Percentiles rank a stretch among this genome's conserved stretches.
Conservation (phyloP, 1,140 invertebrate species). For the Triops cancriformis region DNA sequence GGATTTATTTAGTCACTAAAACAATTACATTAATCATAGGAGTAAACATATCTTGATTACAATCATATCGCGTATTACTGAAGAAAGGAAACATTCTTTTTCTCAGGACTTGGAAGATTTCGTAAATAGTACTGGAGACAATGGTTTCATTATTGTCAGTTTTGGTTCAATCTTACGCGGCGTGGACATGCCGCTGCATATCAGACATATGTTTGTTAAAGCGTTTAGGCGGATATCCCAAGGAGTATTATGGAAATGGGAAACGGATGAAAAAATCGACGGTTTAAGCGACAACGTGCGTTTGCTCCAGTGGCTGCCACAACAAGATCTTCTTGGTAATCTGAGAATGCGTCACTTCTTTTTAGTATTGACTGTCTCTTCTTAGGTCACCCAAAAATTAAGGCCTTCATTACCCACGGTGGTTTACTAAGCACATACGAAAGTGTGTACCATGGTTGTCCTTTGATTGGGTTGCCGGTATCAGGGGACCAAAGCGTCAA, state of each 20-base stretch:
- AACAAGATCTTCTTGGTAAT: conserved; percentile 34
- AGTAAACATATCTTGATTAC: too few species aligned
- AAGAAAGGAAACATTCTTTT: too few species aligned
- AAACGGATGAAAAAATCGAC: conserved; percentile 35
- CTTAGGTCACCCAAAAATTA: conserved; percentile 38
- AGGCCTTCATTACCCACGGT: conserved; percentile 41
- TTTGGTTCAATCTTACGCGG: conserved; percentile 51
- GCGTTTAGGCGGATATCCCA: conserved; percentile 47
- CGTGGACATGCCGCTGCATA: conserved; percentile 42
- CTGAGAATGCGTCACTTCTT: not conserved
- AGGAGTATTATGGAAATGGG: conserved; percentile 53
- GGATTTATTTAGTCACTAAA: too few species aligned
- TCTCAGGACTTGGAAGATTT: conserved; percentile 31
- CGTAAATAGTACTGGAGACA: conserved; percentile 32
- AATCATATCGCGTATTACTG: not conserved
- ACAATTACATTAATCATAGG: too few species aligned
- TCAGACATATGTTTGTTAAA: conserved; percentile 39
- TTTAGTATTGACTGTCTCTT: conserved; percentile 29
- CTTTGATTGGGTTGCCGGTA: conserved; percentile 44
- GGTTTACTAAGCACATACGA: conserved; percentile 44
- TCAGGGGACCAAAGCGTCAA: conserved; percentile 33
- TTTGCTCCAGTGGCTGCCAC: conserved; percentile 35
- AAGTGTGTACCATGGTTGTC: conserved; percentile 42
- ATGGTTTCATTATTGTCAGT: conserved; percentile 52
- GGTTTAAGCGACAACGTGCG: conserved; percentile 33